phyloP scores from a whole-genome alignment of 2,888 invertebrate genomes.

The Chrysodeixis includens region DNA sequence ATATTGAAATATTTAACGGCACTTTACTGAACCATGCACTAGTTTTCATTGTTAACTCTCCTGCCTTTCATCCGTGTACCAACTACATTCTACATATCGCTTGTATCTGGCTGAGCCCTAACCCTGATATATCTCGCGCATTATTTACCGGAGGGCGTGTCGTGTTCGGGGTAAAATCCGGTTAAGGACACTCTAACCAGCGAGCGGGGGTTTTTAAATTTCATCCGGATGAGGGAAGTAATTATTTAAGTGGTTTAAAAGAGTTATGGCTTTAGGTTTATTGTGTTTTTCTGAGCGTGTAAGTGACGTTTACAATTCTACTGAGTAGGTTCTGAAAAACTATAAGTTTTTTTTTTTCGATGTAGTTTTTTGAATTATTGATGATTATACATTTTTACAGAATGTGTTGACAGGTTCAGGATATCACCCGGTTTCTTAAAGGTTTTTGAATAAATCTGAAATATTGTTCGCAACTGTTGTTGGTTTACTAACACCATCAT shows the following conservation, averaged over 20 bases:
- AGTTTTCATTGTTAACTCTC: no score
- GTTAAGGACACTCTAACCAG: conserved; percentile 40
- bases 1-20: no score
- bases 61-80: background rate
- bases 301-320: background rate
- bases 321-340: background rate
- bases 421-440: no score
- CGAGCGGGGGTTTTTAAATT: conserved; percentile 32
- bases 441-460: no score
- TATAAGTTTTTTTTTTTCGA: no score
- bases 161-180: conserved; percentile 32
- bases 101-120: conserved; percentile 6
- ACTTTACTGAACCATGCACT: no score
- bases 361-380: no score
- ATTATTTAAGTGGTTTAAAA: conserved; percentile 44
- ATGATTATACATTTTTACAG: no score
- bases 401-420: no score
- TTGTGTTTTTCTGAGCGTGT: conserved; percentile 10
- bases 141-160: conserved; percentile 27
- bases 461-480: no score
- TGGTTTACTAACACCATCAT: no score
- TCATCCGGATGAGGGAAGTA: conserved; percentile 29
- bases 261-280: conserved; percentile 30
- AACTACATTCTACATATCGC: background rate
- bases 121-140: conserved; percentile 17